These are phyloP conservation scores for Linnaemya tessellans DNA, from an alignment of 2,888 invertebrate genomes.

Conservation along the genomic window DNA sequence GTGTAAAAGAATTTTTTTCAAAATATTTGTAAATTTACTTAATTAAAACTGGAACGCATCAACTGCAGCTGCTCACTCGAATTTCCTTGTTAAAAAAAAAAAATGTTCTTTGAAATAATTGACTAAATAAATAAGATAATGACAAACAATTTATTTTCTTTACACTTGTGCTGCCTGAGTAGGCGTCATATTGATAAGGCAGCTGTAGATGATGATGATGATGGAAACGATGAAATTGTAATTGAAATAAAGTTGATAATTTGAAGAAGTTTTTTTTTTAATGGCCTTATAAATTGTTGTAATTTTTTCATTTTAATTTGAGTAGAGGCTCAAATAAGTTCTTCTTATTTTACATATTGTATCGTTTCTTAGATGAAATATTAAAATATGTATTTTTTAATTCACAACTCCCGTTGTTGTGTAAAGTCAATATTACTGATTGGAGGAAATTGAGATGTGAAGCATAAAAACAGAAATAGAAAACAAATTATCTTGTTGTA, in stretches of 20 bases:
- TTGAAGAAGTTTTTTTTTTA: constrained; percentile 22
- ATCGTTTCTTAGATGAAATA: background rate
- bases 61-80: background rate
- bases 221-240: background rate
- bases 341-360: background rate
- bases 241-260: constrained; percentile 22
- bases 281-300: constrained; percentile 35
- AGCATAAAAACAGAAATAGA: background rate
- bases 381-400: no score
- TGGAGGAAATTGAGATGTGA: constrained; percentile 14
- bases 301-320: constrained; percentile 14
- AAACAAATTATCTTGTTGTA: background rate
- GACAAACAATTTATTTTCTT: constrained; percentile 17
- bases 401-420: no score
- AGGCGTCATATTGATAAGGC: background rate
- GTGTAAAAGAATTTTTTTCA: no score
- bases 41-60: background rate
- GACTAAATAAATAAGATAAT: constrained; percentile 28
- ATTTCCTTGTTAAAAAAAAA: constrained; percentile 8
- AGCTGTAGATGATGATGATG: background rate
- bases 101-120: constrained; percentile 1
- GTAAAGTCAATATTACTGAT: constrained; percentile 35
- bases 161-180: background rate
- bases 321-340: background rate
- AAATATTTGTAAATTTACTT: no score